Conservation (phyloP, 2,888 invertebrate genomes). For the Rotaria macrura region DNA sequence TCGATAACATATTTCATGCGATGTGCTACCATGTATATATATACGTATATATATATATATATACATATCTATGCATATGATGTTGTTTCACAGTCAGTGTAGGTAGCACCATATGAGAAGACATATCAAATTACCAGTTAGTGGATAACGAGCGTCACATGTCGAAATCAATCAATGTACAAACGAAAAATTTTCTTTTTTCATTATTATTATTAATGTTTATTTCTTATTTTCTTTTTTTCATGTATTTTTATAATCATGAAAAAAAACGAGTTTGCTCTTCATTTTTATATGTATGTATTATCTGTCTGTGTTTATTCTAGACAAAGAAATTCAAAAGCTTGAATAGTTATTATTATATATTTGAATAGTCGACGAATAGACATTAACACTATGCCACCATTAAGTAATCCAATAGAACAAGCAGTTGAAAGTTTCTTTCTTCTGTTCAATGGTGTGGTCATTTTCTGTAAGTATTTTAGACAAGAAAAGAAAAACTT, state of each 20-base stretch:
- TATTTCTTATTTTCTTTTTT: neutral
- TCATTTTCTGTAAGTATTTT: neutral
- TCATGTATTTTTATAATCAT: neutral
- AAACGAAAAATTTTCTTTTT: neutral
- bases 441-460: conserved; percentile 12
- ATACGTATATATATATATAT: no score
- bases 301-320: neutral
- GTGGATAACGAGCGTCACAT: conserved; percentile 15
- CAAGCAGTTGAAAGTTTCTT: neutral
- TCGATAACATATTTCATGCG: conserved; percentile 15
- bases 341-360: neutral
- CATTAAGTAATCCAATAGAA: neutral
- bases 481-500: no score
- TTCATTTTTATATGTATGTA: neutral
- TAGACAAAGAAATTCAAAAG: neutral
- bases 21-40: neutral
- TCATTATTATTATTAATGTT: neutral
- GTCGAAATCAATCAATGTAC: conserved; percentile 4
- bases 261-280: neutral
- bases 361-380: neutral
- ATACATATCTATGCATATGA: neutral
- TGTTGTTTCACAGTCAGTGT: neutral
- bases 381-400: neutral
- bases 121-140: neutral
- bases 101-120: neutral